Evolutionary conservation across 2,888 invertebrate species (phyloP), one percentile per base, ranked within the genome.

Genomic region (Ptilodon capucinus): DNA sequence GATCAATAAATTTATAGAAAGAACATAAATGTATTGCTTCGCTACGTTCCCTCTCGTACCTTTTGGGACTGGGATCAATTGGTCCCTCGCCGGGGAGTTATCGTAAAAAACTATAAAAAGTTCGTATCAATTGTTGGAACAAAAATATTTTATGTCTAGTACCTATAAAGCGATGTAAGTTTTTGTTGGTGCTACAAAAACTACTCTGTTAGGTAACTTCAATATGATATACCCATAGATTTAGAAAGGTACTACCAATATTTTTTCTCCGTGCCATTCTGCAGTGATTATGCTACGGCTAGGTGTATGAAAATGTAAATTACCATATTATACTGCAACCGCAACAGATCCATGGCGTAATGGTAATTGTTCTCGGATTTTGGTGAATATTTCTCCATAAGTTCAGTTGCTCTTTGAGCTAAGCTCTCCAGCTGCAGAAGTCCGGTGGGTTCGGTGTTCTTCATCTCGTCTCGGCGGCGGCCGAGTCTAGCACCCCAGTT

Each of bases 271-370:
- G 21, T 21, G 21, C 21, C 4, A 21, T 21, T 7, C 21, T n/a
- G n/a, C n/a, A n/a, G n/a, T n/a, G n/a, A n/a, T n/a, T n/a, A n/a
- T n/a, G n/a, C n/a, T n/a, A n/a, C n/a, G n/a, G n/a, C 1, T 18
- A 42, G 30, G 13, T 28, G 25, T 34, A 25, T 6, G 17, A 40
- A 42, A 34, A 21, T 40, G 17, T 53, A n/a, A 69, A 58, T 74
- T 59, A 81, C 80, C 48, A 81, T 59, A 54, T 81, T 82, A 44
- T 81, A 76, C 51, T 82, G 77, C 14, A 57, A 47, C 34, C 84
- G 61, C 30, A 83, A 49, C n/a, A 81, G 60, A 42, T 77, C 79
- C 78, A 83, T 80, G 0, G 70, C 79, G 34, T 44, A 54, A 0
- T 58, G 30, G 42, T 63, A 76, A 46, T 74, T 73, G 3, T 54